Evolutionary conservation across 2,113 vertebrate species (phyloP), one percentile per base, ranked within the genome.

Genomic region (Dicaeum eximium): DNA sequence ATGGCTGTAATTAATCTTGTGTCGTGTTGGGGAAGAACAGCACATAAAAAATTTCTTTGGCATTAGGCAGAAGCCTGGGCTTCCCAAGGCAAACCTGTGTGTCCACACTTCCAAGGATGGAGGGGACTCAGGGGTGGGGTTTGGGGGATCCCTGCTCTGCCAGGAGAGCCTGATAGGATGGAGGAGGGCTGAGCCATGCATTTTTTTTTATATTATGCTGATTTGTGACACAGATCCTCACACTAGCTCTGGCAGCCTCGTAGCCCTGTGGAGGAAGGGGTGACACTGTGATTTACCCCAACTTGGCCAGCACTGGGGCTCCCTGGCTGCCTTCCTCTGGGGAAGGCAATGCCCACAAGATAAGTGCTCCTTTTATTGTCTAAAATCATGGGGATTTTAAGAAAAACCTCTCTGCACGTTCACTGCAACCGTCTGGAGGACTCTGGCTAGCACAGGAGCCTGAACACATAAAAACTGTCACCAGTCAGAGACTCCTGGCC

Each of bases 1-100:
- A 97, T 74, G 89, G 91, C 85, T 20, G 54, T 69, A 95, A 97
- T 97, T 97, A 96, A 97, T 98, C 97, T 97, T 89, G 81, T 71
- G 91, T 91, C 92, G 2, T 8, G 30, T 82, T 80, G 92, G 89
- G 33, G 37, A 95, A 93, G 92, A 87, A 40, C 47, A 67, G 93
- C 71, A 85, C 56, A 21, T 66, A 64, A 92, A 88, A 86, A 93
- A 92, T 90, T 14, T 42, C 89, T 80, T 82, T 62, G 48, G 79
- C 79, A 70, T 33, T 33, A 66, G 40, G 35, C 14, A 38, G 78
- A 53, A 87, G 66, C n/a, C 65, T 9, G 11, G 47, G 62, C 38
- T 89, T 78, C 80, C 61, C 51, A 20, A 73, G 56, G 75, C 37
- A 57, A 66, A 56, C 5, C 50, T 21, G 53, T 1, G 1, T 6